phyloP scores from a whole-genome alignment of 2,888 invertebrate species.

The Aspidiotus rigidus region DNA sequence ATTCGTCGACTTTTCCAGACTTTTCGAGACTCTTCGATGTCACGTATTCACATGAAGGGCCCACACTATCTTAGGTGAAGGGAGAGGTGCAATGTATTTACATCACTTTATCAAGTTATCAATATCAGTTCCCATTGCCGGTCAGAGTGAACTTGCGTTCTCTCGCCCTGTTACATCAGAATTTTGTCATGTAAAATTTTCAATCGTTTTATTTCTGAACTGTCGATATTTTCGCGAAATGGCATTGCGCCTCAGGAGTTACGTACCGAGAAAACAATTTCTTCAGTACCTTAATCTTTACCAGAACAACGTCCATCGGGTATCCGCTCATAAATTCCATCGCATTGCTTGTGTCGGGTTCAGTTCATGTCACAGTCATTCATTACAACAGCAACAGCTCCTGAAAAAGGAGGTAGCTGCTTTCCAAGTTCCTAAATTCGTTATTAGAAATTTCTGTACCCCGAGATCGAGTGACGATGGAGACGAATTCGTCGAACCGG shows the following conservation, averaged over 20 bases:
- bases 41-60: too few species aligned
- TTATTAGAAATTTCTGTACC: slow-evolving; percentile 7
- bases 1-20: too few species aligned
- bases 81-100: too few species aligned
- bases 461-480: slow-evolving; percentile 5
- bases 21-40: too few species aligned
- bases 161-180: too few species aligned
- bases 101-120: too few species aligned
- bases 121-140: too few species aligned
- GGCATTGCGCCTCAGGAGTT: background rate
- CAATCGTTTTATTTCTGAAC: too few species aligned
- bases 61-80: too few species aligned
- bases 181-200: too few species aligned
- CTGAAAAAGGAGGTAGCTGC: background rate
- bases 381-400: background rate
- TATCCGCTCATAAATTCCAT: background rate
- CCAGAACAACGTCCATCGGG: background rate
- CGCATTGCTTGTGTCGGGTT: background rate
- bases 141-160: too few species aligned
- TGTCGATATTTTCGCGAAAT: background rate
- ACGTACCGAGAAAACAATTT: background rate
- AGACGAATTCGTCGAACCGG: background rate
- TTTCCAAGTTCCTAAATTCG: background rate
- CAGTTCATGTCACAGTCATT: background rate
- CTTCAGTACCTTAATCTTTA: background rate